Base-by-base conservation (phyloP, 2,797 vertebrate species). In the Bradypodion pumilum region DNA sequence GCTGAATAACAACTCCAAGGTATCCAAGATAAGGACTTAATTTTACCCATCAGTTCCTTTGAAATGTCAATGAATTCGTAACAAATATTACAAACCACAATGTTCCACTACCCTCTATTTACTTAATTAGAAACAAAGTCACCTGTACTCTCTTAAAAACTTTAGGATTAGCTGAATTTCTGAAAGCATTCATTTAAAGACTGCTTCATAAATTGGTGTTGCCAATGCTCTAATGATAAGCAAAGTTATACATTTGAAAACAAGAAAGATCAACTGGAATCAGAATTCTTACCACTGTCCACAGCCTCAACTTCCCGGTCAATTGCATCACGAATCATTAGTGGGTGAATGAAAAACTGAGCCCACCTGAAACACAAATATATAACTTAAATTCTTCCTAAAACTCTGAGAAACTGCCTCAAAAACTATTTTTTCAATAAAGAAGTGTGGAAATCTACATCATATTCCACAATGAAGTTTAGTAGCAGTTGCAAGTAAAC, bases 251-350 rank as follows among this genome's bases (percentile, higher is more conserved):
- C n/a, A 35, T 86, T 49, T 52, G 69, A 44, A 81, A n/a, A 70
- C 23, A 37, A 79, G 21, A 70, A 89, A 84, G 2, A 78, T 9
- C 62, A 80, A 81, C 8, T 83, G 27, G 44, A 85, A 4, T 56
- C 60, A 40, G 27, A 32, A 83, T 40, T 91, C 95, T 96, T 90
- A 99, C 98, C 98, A 75, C 98, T 99, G 94, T 99, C 98, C 84
- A 99, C 98, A 7, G 98, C 98, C 93, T 99, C 98, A 59, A 99
- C 98, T 94, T 99, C 98, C 85, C 98, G 94, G 91, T 98, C 98
- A 88, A 99, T 96, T 27, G 98, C 97, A 82, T 99, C 98, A 80
- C 97, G 96, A 32, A 98, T 98, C 98, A 99, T 98, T 84, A 99
- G 94, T 0, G 98, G 98, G 82, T 98, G 97, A 90, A 99, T 97